Conservation (phyloP, 1,140 invertebrate genomes). For the Hyphantria cunea region DNA sequence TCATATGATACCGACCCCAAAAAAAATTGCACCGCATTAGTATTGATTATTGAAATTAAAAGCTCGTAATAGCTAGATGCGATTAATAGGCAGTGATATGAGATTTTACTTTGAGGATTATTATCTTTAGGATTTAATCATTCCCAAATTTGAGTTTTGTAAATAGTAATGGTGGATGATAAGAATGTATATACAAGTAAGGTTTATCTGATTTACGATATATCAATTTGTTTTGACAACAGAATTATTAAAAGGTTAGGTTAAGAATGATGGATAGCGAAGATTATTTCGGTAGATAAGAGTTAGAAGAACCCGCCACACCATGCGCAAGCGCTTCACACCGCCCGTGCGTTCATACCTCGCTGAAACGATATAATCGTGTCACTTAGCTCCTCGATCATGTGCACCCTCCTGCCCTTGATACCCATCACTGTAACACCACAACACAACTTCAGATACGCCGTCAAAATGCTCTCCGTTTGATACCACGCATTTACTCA, state of each 20-base stretch:
- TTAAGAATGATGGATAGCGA: conserved; percentile 17
- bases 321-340: conserved; percentile 54
- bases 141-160: conserved; percentile 7
- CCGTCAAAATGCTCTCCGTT: conserved; percentile 33
- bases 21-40: conserved; percentile 13
- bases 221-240: neutral
- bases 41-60: conserved; percentile 48
- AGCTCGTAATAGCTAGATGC: conserved; percentile 64
- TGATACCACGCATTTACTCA: neutral
- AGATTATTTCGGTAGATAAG: conserved; percentile 16
- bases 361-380: conserved; percentile 99
- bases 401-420: conserved; percentile 97
- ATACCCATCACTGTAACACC: conserved; percentile 96
- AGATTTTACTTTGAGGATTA: conserved; percentile 27
- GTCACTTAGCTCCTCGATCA: conserved; percentile 98
- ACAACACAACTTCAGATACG: conserved; percentile 64
- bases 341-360: conserved; percentile 86
- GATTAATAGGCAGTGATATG: conserved; percentile 44
- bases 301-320: conserved; percentile 47
- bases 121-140: conserved; percentile 17
- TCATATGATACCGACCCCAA: conserved; percentile 12
- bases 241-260: neutral
- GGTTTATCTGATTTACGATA: conserved; percentile 2
- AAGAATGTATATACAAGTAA: no score
- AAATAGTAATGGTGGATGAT: no score